A percentile compares a stretch with the other conserved stretches of the same genome.
Conservation (phyloP, 2,888 invertebrate genomes). For the Amiota minor region DNA sequence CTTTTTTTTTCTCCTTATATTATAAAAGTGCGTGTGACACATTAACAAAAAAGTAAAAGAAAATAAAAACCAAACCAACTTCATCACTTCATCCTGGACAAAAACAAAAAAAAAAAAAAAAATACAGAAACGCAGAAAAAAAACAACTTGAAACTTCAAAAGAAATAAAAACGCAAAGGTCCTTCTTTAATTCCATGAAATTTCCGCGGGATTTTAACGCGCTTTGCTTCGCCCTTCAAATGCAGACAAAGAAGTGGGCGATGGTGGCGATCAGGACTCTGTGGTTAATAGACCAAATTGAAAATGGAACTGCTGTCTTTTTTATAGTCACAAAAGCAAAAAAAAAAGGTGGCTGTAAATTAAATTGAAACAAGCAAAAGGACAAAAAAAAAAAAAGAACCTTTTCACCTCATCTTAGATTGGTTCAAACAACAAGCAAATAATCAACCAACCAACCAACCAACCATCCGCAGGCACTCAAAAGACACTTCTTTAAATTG, state of each 20-base stretch:
- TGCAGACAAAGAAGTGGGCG: conserved; percentile 18
- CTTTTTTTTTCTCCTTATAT: conserved; percentile 41
- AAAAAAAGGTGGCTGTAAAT: conserved; percentile 37
- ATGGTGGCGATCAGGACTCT: conserved; percentile 31
- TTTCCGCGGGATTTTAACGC: conserved; percentile 61
- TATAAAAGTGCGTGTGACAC: conserved; percentile 70
- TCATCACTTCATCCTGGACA: neutral
- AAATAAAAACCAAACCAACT: conserved; percentile 35
- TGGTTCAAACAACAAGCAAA: conserved; percentile 31
- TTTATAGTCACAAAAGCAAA: conserved; percentile 33
- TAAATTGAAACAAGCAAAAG: conserved; percentile 50
- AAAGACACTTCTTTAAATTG: conserved; percentile 64
- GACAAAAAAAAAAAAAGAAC: conserved; percentile 14
- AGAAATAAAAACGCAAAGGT: conserved; percentile 55
- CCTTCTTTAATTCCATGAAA: conserved; percentile 66
- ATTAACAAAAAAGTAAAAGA: conserved; percentile 58
- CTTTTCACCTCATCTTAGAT: conserved; percentile 49
- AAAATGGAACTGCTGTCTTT: conserved; percentile 65
- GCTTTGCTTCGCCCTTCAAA: conserved; percentile 3
- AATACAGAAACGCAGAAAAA: conserved; percentile 53
- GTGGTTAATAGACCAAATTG: conserved; percentile 60
- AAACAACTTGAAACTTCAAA: conserved; percentile 65
- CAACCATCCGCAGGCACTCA: conserved; percentile 36
- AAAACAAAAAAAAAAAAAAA: conserved; percentile 38
- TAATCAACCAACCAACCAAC: conserved; percentile 44